phyloP scores from a whole-genome alignment of 2,888 invertebrate genomes.

The Vesta saturnalis region DNA sequence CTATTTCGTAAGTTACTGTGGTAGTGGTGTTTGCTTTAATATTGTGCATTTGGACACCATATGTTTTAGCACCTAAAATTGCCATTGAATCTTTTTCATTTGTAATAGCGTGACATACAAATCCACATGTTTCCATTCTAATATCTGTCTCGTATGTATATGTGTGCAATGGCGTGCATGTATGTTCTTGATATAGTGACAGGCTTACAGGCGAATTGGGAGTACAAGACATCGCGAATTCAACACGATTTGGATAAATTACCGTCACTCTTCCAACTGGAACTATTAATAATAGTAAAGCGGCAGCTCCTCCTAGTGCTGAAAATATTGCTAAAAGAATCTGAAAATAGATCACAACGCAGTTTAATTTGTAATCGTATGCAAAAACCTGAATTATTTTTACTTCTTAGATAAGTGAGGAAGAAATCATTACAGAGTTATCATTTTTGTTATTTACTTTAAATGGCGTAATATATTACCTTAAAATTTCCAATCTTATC shows the following conservation, averaged over 20 bases:
- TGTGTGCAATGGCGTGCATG: constrained; percentile 62
- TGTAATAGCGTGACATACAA: constrained; percentile 66
- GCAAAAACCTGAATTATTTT: no score
- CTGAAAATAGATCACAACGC: no score
- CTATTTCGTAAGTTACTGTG: constrained; percentile 60
- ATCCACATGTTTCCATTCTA: constrained; percentile 68
- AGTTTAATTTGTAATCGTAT: no score
- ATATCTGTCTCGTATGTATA: constrained; percentile 60
- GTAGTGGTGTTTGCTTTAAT: constrained; percentile 53
- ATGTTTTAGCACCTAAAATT: constrained; percentile 65
- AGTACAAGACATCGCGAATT: constrained; percentile 68
- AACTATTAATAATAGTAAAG: constrained; percentile 74
- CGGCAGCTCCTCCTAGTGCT: constrained; percentile 72
- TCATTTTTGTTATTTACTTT: neutral
- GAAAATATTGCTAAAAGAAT: constrained; percentile 75
- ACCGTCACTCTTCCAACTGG: constrained; percentile 76
- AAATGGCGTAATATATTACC: constrained; percentile 62
- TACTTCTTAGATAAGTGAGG: no score
- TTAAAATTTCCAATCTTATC: constrained; percentile 85
- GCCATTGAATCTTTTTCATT: constrained; percentile 62
- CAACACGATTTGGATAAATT: constrained; percentile 70
- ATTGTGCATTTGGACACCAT: constrained; percentile 66
- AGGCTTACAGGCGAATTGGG: constrained; percentile 51
- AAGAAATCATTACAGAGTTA: no score
- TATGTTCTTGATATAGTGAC: constrained; percentile 63